Conservation (phyloP, 2,888 invertebrate species). For the Tachina grossa region DNA sequence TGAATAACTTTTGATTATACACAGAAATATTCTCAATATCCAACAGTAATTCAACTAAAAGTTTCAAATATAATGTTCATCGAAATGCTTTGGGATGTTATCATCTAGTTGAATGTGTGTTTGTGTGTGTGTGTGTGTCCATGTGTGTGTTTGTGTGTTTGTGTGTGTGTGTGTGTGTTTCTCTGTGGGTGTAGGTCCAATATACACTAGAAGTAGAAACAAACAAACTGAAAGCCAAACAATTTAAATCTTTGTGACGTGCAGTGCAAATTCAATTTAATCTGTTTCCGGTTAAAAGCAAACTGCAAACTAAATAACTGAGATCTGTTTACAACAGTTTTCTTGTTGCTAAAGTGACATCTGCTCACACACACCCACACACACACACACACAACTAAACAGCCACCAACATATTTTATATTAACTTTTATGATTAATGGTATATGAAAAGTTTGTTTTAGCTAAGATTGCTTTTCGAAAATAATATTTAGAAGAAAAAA, state of each 20-base stretch:
- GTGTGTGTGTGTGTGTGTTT: neutral
- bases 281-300: slow-evolving; percentile 10
- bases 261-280: slow-evolving; percentile 23
- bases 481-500: no score
- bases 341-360: no score
- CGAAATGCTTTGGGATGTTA: neutral
- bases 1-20: neutral
- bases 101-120: neutral
- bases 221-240: neutral
- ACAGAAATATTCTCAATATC: neutral
- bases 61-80: neutral
- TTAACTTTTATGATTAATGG: no score
- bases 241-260: slow-evolving; percentile 5
- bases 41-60: slow-evolving; percentile 8
- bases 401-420: neutral
- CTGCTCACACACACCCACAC: neutral
- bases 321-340: neutral
- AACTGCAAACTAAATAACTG: neutral
- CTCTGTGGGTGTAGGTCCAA: neutral
- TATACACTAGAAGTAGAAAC: neutral
- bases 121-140: neutral
- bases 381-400: neutral
- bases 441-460: neutral
- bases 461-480: neutral
- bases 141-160: neutral